These are phyloP conservation scores for Myocastor coypus DNA, from an alignment of 2,113 vertebrate genomes.

Conservation along the genomic window DNA sequence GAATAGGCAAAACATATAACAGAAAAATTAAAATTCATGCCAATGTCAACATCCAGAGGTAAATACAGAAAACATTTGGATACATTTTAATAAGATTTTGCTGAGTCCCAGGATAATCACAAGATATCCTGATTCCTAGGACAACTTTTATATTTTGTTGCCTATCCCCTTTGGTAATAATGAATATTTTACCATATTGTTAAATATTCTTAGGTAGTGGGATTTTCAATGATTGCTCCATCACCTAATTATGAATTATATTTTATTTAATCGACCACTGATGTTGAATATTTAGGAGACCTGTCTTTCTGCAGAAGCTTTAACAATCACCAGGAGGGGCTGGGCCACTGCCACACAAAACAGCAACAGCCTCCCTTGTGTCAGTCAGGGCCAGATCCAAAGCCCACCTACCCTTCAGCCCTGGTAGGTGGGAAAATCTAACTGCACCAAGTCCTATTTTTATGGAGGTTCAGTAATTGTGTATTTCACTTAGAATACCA, in stretches of 20 bases:
- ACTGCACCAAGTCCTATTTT: neutral
- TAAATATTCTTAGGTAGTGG: conserved; percentile 39
- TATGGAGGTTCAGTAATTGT: neutral
- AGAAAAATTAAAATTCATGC: neutral
- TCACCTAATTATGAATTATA: neutral
- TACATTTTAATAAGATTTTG: conserved; percentile 26
- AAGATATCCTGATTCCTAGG: neutral
- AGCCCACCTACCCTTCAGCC: neutral
- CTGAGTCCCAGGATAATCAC: neutral
- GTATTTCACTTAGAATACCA: neutral
- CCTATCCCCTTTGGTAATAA: neutral
- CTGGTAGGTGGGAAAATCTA: neutral
- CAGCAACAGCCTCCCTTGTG: neutral
- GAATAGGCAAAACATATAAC: neutral
- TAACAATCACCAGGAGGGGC: neutral
- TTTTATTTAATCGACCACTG: neutral
- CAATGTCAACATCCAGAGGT: neutral
- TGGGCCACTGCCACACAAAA: neutral
- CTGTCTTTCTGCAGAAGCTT: neutral
- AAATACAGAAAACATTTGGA: conserved; percentile 38
- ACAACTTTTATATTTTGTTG: neutral
- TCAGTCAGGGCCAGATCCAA: neutral
- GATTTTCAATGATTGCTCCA: neutral
- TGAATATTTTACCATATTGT: conserved; percentile 9
- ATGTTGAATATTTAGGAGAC: neutral